Percentiles rank a stretch among this genome's conserved stretches.
phyloP scores from a whole-genome alignment of 2,888 invertebrate genomes.

The Bruchidius siliquastri region DNA sequence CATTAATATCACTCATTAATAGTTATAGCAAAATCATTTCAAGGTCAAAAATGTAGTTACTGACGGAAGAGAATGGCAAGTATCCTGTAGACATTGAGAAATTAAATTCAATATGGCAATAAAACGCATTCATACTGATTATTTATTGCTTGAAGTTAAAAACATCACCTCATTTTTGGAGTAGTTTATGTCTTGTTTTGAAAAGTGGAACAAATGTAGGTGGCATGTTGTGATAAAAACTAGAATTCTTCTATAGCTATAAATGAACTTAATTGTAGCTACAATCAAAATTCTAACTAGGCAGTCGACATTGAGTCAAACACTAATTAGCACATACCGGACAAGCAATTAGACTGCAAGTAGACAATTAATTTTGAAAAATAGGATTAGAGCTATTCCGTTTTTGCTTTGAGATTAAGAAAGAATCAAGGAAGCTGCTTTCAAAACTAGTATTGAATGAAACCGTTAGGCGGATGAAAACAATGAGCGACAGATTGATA shows the following conservation, averaged over 20 bases:
- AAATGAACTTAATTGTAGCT: background rate
- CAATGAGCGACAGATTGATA: background rate
- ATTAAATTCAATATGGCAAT: too few relatives aligned
- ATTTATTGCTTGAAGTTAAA: too few relatives aligned
- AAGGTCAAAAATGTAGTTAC: too few relatives aligned
- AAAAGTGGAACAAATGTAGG: background rate
- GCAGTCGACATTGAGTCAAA: constrained; percentile 25
- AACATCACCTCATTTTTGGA: background rate
- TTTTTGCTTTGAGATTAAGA: background rate
- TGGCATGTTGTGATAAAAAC: background rate
- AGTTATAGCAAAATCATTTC: too few relatives aligned
- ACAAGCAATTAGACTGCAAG: constrained; percentile 24
- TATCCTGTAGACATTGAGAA: too few relatives aligned
- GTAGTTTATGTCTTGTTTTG: background rate
- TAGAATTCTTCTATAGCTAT: too few relatives aligned
- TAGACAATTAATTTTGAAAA: constrained; percentile 18
- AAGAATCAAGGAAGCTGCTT: constrained; percentile 8
- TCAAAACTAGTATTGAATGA: background rate
- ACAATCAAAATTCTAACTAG: constrained; percentile 16
- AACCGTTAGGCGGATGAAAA: background rate
- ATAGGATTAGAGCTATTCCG: background rate
- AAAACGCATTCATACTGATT: too few relatives aligned
- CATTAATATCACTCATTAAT: too few relatives aligned
- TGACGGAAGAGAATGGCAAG: too few relatives aligned
- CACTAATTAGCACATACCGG: constrained; percentile 27